Evolutionary conservation across 2,888 invertebrate genomes (phyloP).

Genomic region (Meliscaeva auricollis): DNA sequence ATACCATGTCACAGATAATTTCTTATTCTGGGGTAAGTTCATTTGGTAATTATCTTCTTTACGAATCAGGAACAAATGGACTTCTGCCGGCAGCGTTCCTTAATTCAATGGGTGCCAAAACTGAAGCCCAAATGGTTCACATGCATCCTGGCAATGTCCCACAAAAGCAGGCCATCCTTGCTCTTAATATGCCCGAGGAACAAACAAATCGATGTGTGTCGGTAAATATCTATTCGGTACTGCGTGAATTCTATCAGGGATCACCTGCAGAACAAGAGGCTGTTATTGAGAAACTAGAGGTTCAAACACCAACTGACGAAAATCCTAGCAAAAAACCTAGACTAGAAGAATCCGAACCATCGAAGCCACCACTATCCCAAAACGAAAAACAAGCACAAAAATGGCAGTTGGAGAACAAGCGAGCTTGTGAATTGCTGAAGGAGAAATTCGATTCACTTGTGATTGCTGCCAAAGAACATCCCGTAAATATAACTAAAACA

Average conservation of each 20-base stretch:
- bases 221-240: constrained; percentile 90
- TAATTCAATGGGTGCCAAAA: constrained; percentile 89
- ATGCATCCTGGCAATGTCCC: constrained; percentile 93
- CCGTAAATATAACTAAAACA: constrained; percentile 90
- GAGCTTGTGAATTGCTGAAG: constrained; percentile 87
- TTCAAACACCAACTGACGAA: constrained; percentile 66
- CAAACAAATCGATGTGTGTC: constrained; percentile 89
- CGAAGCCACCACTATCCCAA: background rate
- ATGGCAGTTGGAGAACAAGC: constrained; percentile 89
- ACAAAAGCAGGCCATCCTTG: constrained; percentile 90
- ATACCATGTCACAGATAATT: constrained; percentile 95
- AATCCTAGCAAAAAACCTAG: constrained; percentile 80
- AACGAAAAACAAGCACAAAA: constrained; percentile 82
- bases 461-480: constrained; percentile 94
- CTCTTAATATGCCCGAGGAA: constrained; percentile 91
- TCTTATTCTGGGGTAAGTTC: constrained; percentile 92
- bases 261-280: constrained; percentile 64
- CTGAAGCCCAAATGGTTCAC: constrained; percentile 88
- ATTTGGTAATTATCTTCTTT: constrained; percentile 91
- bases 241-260: constrained; percentile 89
- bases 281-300: constrained; percentile 33
- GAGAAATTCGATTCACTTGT: constrained; percentile 90
- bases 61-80: constrained; percentile 95
- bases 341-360: constrained; percentile 80
- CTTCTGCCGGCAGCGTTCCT: constrained; percentile 93